phyloP scores from a whole-genome alignment of 2,113 vertebrate genomes.

The Rhinopithecus roxellana region DNA sequence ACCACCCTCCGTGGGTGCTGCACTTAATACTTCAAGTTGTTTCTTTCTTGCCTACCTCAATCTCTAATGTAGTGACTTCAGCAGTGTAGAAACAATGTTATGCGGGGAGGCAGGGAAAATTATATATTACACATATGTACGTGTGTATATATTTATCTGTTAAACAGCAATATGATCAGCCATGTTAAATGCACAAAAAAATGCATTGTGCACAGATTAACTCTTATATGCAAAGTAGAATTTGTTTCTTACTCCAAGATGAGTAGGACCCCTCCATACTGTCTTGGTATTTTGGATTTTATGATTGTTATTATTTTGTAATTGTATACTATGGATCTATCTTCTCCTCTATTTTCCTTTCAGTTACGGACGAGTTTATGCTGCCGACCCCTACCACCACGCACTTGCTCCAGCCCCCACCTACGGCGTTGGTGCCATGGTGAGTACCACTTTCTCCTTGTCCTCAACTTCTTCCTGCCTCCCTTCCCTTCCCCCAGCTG shows the following conservation, averaged over 20 bases:
- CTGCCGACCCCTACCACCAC: constrained; percentile 99
- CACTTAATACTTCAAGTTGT: neutral
- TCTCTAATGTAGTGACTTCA: neutral
- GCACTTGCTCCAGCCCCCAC: constrained; percentile 98
- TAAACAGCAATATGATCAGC: no score
- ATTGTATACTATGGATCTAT: neutral
- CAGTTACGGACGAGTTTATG: constrained; percentile 99
- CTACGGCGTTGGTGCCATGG: constrained; percentile 99
- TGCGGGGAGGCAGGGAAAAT: neutral
- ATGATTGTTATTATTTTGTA: neutral
- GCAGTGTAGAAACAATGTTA: neutral
- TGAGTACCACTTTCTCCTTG: constrained; percentile 84
- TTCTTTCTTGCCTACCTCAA: neutral
- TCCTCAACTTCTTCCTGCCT: constrained; percentile 58
- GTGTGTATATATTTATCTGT: neutral
- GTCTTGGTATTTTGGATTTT: constrained; percentile 29
- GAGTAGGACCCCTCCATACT: neutral
- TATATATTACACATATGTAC: neutral
- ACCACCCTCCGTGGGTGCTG: neutral
- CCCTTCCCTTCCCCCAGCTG: constrained; percentile 75
- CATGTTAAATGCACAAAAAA: neutral
- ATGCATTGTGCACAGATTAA: neutral
- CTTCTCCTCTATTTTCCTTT: constrained; percentile 78
- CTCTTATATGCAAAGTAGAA: neutral
- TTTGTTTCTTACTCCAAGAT: neutral